phyloP scores from a whole-genome alignment of 2,113 vertebrate species.

The Charina bottae region DNA sequence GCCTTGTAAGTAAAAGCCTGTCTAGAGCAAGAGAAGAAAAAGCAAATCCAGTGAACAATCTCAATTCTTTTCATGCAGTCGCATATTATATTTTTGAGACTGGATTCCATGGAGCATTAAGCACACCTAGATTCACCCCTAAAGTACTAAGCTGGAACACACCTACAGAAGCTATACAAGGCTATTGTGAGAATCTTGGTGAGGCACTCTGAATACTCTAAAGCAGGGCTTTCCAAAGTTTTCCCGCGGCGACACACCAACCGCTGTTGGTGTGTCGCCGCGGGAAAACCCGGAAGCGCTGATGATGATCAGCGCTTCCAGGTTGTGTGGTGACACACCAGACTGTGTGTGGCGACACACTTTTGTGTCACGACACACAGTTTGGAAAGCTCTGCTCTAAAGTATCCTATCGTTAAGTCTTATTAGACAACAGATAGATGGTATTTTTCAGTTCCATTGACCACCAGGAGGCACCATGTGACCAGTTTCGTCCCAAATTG shows the following conservation, averaged over 20 bases:
- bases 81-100: background rate
- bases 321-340: too few relatives aligned
- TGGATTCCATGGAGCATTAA: background rate
- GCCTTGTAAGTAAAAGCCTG: background rate
- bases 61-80: background rate
- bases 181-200: background rate
- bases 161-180: background rate
- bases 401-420: background rate
- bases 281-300: too few relatives aligned
- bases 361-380: too few relatives aligned
- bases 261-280: too few relatives aligned
- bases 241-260: too few relatives aligned
- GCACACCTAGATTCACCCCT: background rate
- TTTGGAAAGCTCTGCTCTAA: too few relatives aligned
- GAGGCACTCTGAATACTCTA: background rate
- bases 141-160: background rate
- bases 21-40: background rate
- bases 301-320: too few relatives aligned
- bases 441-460: background rate
- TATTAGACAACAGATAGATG: background rate
- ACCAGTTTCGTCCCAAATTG: background rate
- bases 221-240: too few relatives aligned
- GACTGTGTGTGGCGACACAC: too few relatives aligned
- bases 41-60: background rate
- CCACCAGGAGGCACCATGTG: background rate